A percentile compares a stretch with the other conserved stretches of the same genome.
Evolutionary conservation across 2,797 vertebrate species (phyloP).

Genomic region (Galaxias olidus): DNA sequence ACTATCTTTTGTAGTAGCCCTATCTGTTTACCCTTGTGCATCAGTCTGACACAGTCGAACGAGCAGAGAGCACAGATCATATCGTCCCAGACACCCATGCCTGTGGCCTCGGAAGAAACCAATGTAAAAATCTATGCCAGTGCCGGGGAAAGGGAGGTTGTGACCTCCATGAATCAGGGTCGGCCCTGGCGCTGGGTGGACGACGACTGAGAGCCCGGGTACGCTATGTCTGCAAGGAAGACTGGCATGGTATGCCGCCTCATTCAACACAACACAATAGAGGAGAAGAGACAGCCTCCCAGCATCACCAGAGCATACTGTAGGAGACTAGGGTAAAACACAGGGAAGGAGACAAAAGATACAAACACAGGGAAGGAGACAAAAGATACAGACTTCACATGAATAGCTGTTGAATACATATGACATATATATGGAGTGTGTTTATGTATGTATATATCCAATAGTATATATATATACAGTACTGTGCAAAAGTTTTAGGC

Average conservation of each 20-base stretch:
- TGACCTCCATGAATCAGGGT: slow-evolving; percentile 52
- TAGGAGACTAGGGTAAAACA: not conserved
- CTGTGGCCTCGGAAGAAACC: slow-evolving; percentile 57
- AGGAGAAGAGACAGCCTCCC: slow-evolving; percentile 40
- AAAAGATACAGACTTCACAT: not conserved
- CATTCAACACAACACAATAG: slow-evolving; percentile 50
- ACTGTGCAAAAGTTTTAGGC: too few relatives aligned
- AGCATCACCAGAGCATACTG: slow-evolving; percentile 24
- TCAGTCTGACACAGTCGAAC: slow-evolving; percentile 57
- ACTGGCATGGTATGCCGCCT: slow-evolving; percentile 37
- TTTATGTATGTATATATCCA: too few relatives aligned
- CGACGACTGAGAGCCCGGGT: slow-evolving; percentile 46
- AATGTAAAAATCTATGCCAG: slow-evolving; percentile 36
- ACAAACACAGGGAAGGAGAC: not conserved
- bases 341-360: not conserved
- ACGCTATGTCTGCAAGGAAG: slow-evolving; percentile 33
- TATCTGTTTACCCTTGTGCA: slow-evolving; percentile 60
- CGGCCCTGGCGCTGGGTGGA: slow-evolving; percentile 28
- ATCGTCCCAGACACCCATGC: slow-evolving; percentile 38
- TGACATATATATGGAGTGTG: too few relatives aligned
- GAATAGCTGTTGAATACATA: too few relatives aligned
- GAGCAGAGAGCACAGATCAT: slow-evolving; percentile 57
- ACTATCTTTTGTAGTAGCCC: slow-evolving; percentile 53
- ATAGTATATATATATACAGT: too few relatives aligned
- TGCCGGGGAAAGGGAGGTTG: slow-evolving; percentile 37